phyloP scores from a whole-genome alignment of 2,113 vertebrate species.

The Petaurus breviceps region DNA sequence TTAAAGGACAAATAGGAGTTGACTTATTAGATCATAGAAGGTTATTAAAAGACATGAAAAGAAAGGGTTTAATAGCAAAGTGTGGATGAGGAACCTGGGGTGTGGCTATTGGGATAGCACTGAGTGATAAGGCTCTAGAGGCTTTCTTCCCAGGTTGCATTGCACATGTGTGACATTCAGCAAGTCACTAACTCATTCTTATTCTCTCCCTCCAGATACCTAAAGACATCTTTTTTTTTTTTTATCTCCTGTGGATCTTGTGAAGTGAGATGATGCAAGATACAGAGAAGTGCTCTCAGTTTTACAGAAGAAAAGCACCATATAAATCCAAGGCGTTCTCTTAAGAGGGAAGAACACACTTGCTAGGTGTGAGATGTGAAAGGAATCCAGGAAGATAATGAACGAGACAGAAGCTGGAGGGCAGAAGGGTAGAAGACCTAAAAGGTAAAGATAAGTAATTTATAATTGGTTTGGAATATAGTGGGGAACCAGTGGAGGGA shows the following conservation, averaged over 20 bases:
- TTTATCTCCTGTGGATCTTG: neutral
- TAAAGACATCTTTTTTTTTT: neutral
- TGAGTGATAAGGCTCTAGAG: neutral
- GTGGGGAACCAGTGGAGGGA: neutral
- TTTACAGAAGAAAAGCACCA: constrained; percentile 5
- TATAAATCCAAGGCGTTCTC: constrained; percentile 15
- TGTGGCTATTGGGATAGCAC: neutral
- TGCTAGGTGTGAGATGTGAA: neutral
- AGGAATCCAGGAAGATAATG: constrained; percentile 20
- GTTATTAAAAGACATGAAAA: neutral
- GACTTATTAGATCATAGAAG: neutral
- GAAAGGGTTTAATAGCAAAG: neutral
- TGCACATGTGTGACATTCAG: neutral
- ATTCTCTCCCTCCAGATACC: neutral
- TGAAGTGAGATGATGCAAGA: neutral
- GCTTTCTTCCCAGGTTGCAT: neutral
- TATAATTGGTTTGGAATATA: constrained; percentile 49
- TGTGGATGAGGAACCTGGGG: neutral
- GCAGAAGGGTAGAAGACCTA: constrained; percentile 28
- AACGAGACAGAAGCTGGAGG: constrained; percentile 11
- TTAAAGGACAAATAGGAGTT: neutral
- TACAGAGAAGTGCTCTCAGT: constrained; percentile 8
- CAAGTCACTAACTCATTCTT: neutral
- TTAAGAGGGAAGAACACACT: neutral
- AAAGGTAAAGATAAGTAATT: constrained; percentile 52